Base-by-base conservation (phyloP, 1,140 invertebrate species). In the Araneus ventricosus region DNA sequence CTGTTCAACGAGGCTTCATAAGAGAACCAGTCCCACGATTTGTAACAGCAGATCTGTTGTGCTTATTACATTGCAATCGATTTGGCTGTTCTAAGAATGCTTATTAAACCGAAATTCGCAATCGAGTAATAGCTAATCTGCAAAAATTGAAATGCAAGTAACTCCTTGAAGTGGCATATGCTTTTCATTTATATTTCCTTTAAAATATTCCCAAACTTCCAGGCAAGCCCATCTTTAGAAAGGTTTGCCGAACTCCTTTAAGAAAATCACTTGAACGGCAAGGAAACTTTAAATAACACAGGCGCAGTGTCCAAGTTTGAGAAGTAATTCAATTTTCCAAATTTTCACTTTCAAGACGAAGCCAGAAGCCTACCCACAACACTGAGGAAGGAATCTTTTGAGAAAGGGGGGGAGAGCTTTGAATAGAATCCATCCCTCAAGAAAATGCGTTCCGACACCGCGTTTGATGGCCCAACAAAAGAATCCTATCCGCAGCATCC, bases 391-490 rank as follows among this genome's bases (percentile, higher is more conserved):
- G 45, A 52, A 52, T 52, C 45, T 52, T 52, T 52, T 52, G 45
- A 52, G 10, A 14, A 52, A 14, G 17, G 17, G 10, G 67, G 14
- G n/a, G 27, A 27, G 67, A 75, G 30, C 27, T 22, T 14, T 75
- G 67, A 75, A 75, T 75, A 75, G 67, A 75, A 75, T 75, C 67
- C 67, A 75, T 75, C 67, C 67, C 67, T 67, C 67, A 75, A 34
- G 67, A 75, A 75, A 37, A 75, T 37, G 30, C 67, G 67, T 75
- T 30, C 30, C 67, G 67, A 75, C 67, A 75, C 67, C 67, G 27
- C 34, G 34, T 75, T 75, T 75, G 67, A 75, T 75, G 67, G 67
- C 17, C 8, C 30, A 75, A 75, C 67, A 75, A 75, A 75, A 75
- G 67, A 75, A 75, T 30, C 34, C 67, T 75, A 75, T 34, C 67